Evolutionary conservation across 2,888 invertebrate species (phyloP), one percentile per base, ranked within the genome.

Genomic region (Drosophila planitibia): DNA sequence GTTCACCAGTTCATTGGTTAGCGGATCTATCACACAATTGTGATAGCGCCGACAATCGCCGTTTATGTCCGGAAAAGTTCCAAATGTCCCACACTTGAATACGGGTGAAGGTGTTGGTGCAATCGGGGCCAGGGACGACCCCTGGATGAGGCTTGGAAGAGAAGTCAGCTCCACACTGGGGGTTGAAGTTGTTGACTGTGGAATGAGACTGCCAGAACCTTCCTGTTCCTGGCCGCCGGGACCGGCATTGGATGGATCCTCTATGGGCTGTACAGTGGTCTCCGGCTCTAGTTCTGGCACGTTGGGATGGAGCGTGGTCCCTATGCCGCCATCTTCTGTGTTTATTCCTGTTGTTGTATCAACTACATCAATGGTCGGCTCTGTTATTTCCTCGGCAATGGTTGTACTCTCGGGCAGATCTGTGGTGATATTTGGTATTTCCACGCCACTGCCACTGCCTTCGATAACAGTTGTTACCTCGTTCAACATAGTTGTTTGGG

Each of bases 361-460:
- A 28, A 25, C 19, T 32, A 49, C 39, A 12, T 59, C 79, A 22
- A 30, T 44, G 37, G 52, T 53, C 14, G 58, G 37, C 4, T 59
- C 60, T n/a, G 54, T 53, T 54, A 12, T 7, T n/a, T 65, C 74
- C 19, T 32, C 25, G 3, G 25, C 16, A 10, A 22, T 14, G 5
- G 64, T 55, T 49, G 65, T 51, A 3, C 19, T 12, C 19, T 64
- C 70, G 0, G 64, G 57, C 28, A 62, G 25, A 39, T 61, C 44
- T n/a, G 62, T 47, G 30, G 35, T 55, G 0, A 22, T 53, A 30
- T n/a, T n/a, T 16, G 60, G 66, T 16, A 47, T 51, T 9, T 73
- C 86, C 89, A 76, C 78, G 39, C 78, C 90, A 39, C 85, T 79
- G 39, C 83, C 90, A 35, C 85, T 82, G 9, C 85, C 88, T 30